phyloP scores from a whole-genome alignment of 2,888 invertebrate genomes.

The Amaurobius ferox region DNA sequence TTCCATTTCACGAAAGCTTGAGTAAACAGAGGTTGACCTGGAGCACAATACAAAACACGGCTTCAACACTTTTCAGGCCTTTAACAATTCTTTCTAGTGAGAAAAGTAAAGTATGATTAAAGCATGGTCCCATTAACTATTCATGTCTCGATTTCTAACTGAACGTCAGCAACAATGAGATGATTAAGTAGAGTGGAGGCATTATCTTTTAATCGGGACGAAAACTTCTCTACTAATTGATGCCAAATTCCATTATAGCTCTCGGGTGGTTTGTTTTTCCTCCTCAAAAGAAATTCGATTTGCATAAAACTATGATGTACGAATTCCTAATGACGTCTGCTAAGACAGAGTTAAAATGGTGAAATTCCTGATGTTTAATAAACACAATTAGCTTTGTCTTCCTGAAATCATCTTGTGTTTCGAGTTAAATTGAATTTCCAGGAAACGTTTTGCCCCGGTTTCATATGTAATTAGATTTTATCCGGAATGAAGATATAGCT shows the following conservation, averaged over 20 bases:
- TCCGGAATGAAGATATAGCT: no score
- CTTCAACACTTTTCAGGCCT: conserved; percentile 29
- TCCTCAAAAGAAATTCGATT: conserved; percentile 27
- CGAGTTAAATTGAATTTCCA: no score
- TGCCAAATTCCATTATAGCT: conserved; percentile 45
- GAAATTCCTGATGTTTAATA: conserved; percentile 25
- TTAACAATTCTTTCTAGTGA: conserved; percentile 23
- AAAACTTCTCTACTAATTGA: conserved; percentile 59
- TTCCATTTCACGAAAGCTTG: not conserved
- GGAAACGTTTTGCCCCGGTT: no score
- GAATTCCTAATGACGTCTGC: conserved; percentile 39
- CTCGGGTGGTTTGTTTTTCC: conserved; percentile 30
- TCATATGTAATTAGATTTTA: no score
- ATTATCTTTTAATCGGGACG: conserved; percentile 57
- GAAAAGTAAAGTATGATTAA: conserved; percentile 18
- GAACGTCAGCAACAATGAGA: conserved; percentile 54
- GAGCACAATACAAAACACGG: not conserved
- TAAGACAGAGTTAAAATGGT: conserved; percentile 6
- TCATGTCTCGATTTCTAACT: conserved; percentile 35
- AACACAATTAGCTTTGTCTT: not conserved
- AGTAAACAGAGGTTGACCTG: conserved; percentile 8
- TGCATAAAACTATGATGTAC: not conserved
- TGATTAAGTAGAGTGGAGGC: conserved; percentile 52
- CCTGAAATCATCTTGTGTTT: no score
- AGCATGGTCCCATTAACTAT: conserved; percentile 28